Percentiles rank a stretch among this genome's conserved stretches.
These are phyloP conservation scores for Exaiptasia diaphana DNA, from an alignment of 64 coral and sea anemone species.

Conservation along the genomic window DNA sequence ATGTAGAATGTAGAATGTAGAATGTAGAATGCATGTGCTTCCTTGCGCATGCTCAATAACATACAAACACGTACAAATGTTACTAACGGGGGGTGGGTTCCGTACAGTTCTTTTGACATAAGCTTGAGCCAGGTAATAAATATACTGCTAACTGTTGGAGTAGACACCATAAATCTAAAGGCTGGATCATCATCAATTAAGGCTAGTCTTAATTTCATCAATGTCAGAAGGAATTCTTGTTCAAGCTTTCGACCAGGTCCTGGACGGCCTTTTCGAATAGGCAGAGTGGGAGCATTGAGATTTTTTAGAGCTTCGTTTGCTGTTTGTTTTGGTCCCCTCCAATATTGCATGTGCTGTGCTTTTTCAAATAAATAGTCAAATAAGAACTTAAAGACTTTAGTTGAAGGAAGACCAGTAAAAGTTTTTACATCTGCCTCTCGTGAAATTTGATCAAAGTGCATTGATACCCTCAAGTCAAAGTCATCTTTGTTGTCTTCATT, in stretches of 20 bases:
- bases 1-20: too few relatives aligned
- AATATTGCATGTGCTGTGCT: slow-evolving; percentile 18
- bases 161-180: background rate
- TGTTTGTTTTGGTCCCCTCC: slow-evolving; percentile 13
- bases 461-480: background rate
- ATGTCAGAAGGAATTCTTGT: background rate
- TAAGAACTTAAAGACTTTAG: slow-evolving; percentile 22
- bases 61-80: too few relatives aligned
- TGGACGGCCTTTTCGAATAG: background rate
- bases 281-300: background rate
- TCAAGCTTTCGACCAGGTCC: background rate
- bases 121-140: background rate
- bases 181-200: background rate
- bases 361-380: slow-evolving; percentile 1
- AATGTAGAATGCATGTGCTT: too few relatives aligned
- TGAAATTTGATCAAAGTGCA: background rate
- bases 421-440: background rate
- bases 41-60: too few relatives aligned
- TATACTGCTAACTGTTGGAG: background rate
- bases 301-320: background rate
- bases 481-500: too few relatives aligned
- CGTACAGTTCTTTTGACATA: slow-evolving; percentile 14
- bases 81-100: too few relatives aligned
- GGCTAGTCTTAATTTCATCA: background rate
- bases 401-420: slow-evolving; percentile 5